Evolutionary conservation across 2,113 vertebrate genomes (phyloP), one percentile per base, ranked within the genome.

Genomic region (Pan paniscus): DNA sequence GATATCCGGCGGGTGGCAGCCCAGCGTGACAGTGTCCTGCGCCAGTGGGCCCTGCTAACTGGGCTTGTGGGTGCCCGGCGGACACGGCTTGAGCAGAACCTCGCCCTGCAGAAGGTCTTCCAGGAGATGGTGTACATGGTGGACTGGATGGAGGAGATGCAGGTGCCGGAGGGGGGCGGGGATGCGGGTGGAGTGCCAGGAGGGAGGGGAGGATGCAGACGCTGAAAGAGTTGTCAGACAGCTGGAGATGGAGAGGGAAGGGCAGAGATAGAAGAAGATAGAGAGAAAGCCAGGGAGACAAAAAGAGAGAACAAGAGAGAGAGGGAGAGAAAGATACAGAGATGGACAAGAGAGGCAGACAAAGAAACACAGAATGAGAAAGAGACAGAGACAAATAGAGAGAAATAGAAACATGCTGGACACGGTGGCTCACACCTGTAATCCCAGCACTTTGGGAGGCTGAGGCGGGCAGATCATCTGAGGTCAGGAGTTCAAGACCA

Each of bases 101-200:
- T 99, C 96, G 99, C 99, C 0, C 98, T 99, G 70, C 99, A 99
- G 98, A 99, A 99, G 95, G 99, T 99, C 96, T 99, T 99, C 97
- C 99, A 99, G 98, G 99, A 99, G 97, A 99, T 99, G 99, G 99
- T 99, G 92, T 99, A 99, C 98, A 99, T 99, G 99, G 99, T 99
- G 0, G 99, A 99, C 98, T 99, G 99, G 99, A 99, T 99, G 99
- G 99, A 99, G 97, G 99, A 99, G 96, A 99, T 99, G 98, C 99
- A 99, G 99, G 99, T 68, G 32, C 67, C 30, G 67, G 67, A 99
- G n/a, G 9, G 48, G 57, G 27, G 46, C 5, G 0, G 35, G 7
- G 73, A 0, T 2, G 38, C 8, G 3, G 2, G 1, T 9, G 0
- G 67, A 0, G 4, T 4, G 18, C 14, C 0, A 0, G 67, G 76